These are phyloP conservation scores for Luperina nickerlii DNA, from an alignment of 2,888 invertebrate species.

Conservation along the genomic window DNA sequence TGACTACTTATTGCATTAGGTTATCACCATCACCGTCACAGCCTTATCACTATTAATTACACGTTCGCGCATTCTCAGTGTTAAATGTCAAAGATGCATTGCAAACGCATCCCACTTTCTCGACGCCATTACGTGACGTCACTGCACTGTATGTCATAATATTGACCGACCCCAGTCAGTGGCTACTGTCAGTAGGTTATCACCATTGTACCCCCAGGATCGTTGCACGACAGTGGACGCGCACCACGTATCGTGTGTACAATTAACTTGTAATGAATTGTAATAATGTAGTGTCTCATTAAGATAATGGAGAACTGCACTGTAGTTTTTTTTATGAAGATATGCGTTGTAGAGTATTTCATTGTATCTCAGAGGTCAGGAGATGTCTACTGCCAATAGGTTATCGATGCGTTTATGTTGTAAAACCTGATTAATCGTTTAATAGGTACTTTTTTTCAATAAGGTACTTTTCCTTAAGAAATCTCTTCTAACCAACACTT, in stretches of 20 bases:
- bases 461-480: conserved; percentile 37
- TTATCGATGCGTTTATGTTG: conserved; percentile 41
- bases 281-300: conserved; percentile 47
- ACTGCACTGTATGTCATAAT: conserved; percentile 56
- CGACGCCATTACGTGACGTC: conserved; percentile 62
- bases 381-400: conserved; percentile 34
- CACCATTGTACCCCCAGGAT: conserved; percentile 62
- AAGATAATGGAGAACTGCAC: conserved; percentile 37
- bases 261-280: conserved; percentile 57
- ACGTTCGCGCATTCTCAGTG: conserved; percentile 15
- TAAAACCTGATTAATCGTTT: conserved; percentile 28
- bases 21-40: conserved; percentile 40
- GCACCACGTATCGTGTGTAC: conserved; percentile 40
- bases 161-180: conserved; percentile 65
- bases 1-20: background rate
- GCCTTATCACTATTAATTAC: conserved; percentile 16
- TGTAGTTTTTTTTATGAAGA: conserved; percentile 13
- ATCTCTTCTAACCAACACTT: background rate
- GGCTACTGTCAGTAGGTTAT: conserved; percentile 56
- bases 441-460: conserved; percentile 22
- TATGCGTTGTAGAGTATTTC: conserved; percentile 15
- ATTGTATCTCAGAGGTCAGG: conserved; percentile 26
- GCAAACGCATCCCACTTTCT: conserved; percentile 49
- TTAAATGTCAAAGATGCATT: conserved; percentile 54
- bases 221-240: conserved; percentile 50